phyloP scores from a whole-genome alignment of 2,888 invertebrate species.

The Agrochola circellaris region DNA sequence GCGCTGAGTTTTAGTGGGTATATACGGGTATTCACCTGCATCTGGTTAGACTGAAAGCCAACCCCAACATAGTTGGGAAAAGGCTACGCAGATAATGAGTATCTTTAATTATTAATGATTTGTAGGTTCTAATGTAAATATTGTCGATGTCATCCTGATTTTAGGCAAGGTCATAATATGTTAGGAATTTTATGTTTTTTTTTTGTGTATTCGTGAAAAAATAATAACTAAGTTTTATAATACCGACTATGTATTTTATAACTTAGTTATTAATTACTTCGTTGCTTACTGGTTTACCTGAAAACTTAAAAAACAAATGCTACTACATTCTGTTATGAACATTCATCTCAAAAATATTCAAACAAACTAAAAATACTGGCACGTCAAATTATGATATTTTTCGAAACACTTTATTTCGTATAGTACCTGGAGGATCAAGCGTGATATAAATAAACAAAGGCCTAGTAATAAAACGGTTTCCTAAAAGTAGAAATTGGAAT shows the following conservation, averaged over 20 bases:
- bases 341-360: neutral
- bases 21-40: too few species aligned
- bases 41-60: too few species aligned
- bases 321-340: too few species aligned
- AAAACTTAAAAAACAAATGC: too few species aligned
- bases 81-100: too few species aligned
- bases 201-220: neutral
- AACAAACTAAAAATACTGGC: neutral
- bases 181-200: neutral
- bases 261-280: neutral
- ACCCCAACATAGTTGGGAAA: too few species aligned
- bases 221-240: neutral
- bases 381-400: neutral
- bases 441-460: constrained; percentile 37
- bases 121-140: neutral
- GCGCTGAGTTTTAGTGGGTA: too few species aligned
- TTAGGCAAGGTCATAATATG: neutral
- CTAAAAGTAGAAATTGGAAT: constrained; percentile 51
- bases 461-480: constrained; percentile 51
- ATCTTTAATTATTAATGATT: neutral
- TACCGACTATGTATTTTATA: neutral
- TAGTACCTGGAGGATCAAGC: constrained; percentile 14
- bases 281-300: too few species aligned
- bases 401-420: neutral
- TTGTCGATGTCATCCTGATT: neutral